phyloP scores from a whole-genome alignment of 2,113 vertebrate species.

The Microcebus griseorufus region DNA sequence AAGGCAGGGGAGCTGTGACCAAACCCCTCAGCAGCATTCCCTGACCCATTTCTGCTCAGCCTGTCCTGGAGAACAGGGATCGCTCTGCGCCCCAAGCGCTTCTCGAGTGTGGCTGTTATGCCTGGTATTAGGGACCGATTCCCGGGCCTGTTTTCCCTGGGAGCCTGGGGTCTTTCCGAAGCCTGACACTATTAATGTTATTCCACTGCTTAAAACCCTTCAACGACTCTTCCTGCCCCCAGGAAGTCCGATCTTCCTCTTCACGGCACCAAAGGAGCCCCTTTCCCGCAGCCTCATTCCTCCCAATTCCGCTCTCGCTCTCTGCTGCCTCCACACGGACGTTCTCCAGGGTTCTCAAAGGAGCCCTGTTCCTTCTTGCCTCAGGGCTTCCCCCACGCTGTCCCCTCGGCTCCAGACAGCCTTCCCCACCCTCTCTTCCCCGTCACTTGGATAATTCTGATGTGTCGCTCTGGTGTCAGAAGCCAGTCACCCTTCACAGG shows the following conservation, averaged over 20 bases:
- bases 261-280: too few species aligned
- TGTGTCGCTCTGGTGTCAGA: too few species aligned
- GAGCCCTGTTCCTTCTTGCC: not conserved
- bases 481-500: not conserved
- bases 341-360: not conserved
- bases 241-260: not conserved
- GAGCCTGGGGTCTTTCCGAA: not conserved
- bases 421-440: not conserved
- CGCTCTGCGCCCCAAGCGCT: rapidly evolving
- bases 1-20: not conserved
- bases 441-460: not conserved
- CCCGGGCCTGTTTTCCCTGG: not conserved
- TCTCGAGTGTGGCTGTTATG: rapidly evolving
- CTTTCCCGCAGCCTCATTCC: not conserved
- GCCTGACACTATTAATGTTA: not conserved
- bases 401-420: not conserved
- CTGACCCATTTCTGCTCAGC: too few species aligned
- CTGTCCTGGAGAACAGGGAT: not conserved
- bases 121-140: not conserved
- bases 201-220: not conserved
- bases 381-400: not conserved
- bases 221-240: not conserved
- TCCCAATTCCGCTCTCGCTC: not conserved
- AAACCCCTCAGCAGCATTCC: rapidly evolving
- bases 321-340: not conserved